Evolutionary conservation across 2,888 invertebrate genomes (phyloP), one percentile per base, ranked within the genome.

Genomic region (Cyclophora albipunctata): DNA sequence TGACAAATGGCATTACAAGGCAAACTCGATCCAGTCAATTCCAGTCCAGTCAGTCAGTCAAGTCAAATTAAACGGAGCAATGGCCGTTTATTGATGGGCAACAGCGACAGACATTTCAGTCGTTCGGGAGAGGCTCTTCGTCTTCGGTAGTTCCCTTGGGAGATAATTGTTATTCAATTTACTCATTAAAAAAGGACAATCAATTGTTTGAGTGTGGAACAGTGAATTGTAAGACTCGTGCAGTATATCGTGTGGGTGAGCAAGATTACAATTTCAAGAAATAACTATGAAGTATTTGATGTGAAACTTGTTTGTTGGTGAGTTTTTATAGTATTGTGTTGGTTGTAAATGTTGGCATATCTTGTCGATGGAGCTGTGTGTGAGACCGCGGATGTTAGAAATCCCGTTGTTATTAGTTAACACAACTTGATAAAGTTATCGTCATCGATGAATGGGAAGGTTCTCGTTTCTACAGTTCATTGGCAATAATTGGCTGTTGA

Each of bases 251-350:
- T 74, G 74, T 71, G 72, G 70, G 74, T 73, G 77, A 69, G 70
- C 58, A 48, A 54, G 48, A 51, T 35, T 46, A 48, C 42, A 55
- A 63, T 69, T 57, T 62, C 62, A 58, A 61, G 53, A 65, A 62
- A 58, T 66, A 58, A 65, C 61, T 66, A 20, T 59, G 61, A 60
- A 59, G 58, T 64, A 72, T 69, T 72, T 71, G 63, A 61, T 69
- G 67, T 69, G 69, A 78, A 67, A 75, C 75, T 73, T 74, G 76
- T 69, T 71, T 78, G 64, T 73, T 76, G 84, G 85, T 85, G 74
- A 84, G 85, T 83, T 69, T 37, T 5, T 37, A 37, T 37, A 5
- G 5, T 20, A 61, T 50, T 37, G 43, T 49, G 37, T 51, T 50
- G 46, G 45, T 53, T 43, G 45, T 50, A 61, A 59, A 55, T 55